These are phyloP conservation scores for Hucho hucho DNA, from an alignment of 2,113 vertebrate genomes.

Conservation along the genomic window DNA sequence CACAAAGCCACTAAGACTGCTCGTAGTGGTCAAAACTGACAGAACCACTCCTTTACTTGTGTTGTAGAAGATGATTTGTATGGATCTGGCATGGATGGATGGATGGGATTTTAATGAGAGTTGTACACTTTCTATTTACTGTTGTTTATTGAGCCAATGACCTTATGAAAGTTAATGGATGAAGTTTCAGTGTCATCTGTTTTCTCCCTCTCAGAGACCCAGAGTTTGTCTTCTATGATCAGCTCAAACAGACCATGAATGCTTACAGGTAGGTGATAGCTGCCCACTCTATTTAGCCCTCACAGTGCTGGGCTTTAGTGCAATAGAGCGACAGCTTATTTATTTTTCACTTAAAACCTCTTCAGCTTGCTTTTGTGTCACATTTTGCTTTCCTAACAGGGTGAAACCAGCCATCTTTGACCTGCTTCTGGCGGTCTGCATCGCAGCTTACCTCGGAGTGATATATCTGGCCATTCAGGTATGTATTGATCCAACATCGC, in stretches of 20 bases:
- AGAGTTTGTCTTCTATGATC: constrained; percentile 98
- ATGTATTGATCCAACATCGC: constrained; percentile 1
- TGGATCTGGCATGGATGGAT: no score
- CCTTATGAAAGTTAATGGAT: no score
- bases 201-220: constrained; percentile 81
- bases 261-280: constrained; percentile 85
- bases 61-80: no score
- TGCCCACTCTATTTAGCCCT: neutral
- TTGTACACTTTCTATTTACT: no score
- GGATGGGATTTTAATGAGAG: no score
- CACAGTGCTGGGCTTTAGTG: neutral
- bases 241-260: constrained; percentile 98
- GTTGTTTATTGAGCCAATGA: no score
- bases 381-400: constrained; percentile 62
- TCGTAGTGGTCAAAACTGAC: no score
- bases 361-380: neutral
- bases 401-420: constrained; percentile 99
- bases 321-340: no score
- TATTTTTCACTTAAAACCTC: neutral
- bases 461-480: constrained; percentile 95
- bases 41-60: no score
- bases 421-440: constrained; percentile 91
- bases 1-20: no score
- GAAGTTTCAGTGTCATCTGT: neutral
- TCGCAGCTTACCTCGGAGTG: constrained; percentile 90